Evolutionary conservation across 64 coral and sea anemone species (phyloP), one percentile per base, ranked within the genome.

Genomic region (Montipora efflorescens): DNA sequence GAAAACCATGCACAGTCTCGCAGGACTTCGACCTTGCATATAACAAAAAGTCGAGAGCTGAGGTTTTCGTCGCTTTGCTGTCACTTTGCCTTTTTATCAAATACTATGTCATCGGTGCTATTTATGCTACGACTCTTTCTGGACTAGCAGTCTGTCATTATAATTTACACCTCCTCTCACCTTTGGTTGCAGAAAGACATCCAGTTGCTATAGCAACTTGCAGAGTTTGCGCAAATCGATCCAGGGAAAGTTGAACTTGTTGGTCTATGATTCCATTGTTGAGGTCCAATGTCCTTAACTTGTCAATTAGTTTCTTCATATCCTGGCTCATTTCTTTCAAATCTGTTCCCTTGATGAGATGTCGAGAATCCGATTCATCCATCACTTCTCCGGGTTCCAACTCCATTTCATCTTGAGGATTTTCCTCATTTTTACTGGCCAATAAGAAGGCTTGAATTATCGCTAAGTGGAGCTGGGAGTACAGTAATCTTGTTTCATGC

Each of bases 171-270:
- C 21, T 4, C 20, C 8, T 21, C 66, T 87, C 68, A 97, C 96
- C 96, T 92, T 89, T 97, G 21, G 75, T 85, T 48, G 91, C 83
- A 36, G 93, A 97, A 36, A 97, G 61, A 59, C 93, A 95, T 14
- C 96, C 93, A 25, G 93, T 97, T 92, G 96, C 87, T 57, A 97
- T 97, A 19, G 96, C 93, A 95, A 97, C 89, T 72, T 97, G 96
- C 76, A 97, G 78, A 62, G 82, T 92, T 79, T 97, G 89, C 1
- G 96, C 93, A 67, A 95, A 80, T 92, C 96, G 94, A 74, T 97
- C 96, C 47, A 97, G 45, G 43, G 96, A 88, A 47, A 97, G 59
- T 12, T 97, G 89, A 74, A 97, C 46, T 78, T 91, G 76, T 58
- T 91, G 64, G 57, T 91, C 82, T 59, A 51, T 89, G 5, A 91